These are phyloP conservation scores for Amphiprion clarkii DNA, from an alignment of 2,797 vertebrate species.

Conservation along the genomic window DNA sequence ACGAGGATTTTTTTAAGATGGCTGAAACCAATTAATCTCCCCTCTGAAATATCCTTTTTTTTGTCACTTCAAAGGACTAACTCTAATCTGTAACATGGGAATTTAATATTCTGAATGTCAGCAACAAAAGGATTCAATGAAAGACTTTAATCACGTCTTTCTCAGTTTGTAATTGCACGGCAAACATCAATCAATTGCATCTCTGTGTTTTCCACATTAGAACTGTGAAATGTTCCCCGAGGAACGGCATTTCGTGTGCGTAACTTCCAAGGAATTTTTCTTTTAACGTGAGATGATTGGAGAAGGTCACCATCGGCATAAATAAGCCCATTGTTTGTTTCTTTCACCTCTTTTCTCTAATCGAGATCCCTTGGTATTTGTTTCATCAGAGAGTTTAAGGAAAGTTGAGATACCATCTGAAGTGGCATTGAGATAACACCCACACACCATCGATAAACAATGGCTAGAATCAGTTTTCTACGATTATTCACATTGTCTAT, in stretches of 20 bases:
- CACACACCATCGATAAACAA: not conserved
- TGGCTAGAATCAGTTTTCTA: not conserved
- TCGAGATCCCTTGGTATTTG: not conserved
- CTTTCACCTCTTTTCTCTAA: not conserved
- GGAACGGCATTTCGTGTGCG: slow-evolving; percentile 28
- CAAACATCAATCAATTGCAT: slow-evolving; percentile 57
- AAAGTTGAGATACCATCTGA: not conserved
- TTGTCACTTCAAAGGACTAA: slow-evolving; percentile 59
- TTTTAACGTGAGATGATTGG: slow-evolving; percentile 45
- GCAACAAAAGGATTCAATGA: slow-evolving; percentile 53
- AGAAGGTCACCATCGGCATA: slow-evolving; percentile 43
- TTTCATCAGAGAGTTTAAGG: not conserved
- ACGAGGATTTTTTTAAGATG: slow-evolving; percentile 50
- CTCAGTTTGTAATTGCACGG: slow-evolving; percentile 44
- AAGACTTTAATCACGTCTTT: slow-evolving; percentile 58
- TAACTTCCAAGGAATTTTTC: slow-evolving; percentile 26
- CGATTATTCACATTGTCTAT: not conserved
- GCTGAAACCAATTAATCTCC: slow-evolving; percentile 71
- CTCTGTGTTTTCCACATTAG: slow-evolving; percentile 40
- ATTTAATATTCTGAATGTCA: slow-evolving; percentile 69
- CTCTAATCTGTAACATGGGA: slow-evolving; percentile 54
- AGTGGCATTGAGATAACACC: not conserved
- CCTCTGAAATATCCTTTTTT: slow-evolving; percentile 59
- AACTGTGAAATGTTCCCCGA: slow-evolving; percentile 45
- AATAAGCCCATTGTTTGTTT: not conserved